A percentile compares a stretch with the other conserved stretches of the same genome.
Conservation (phyloP, 2,797 vertebrate genomes). For the Ctenochaetus hawaiiensis region DNA sequence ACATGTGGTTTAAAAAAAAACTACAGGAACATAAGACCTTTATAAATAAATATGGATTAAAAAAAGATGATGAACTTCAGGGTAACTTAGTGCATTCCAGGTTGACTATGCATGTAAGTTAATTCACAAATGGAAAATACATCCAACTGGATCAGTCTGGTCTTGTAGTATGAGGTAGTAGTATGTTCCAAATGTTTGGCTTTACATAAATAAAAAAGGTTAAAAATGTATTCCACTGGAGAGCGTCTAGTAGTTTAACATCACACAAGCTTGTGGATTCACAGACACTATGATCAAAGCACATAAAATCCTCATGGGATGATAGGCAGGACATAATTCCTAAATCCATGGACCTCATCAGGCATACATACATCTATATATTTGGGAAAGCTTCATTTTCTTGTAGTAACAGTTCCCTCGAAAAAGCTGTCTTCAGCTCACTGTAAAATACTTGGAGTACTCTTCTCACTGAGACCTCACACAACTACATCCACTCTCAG, state of each 20-base stretch:
- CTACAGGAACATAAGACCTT: constrained; percentile 54
- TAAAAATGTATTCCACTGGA: constrained; percentile 74
- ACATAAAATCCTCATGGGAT: constrained; percentile 73
- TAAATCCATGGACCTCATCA: constrained; percentile 56
- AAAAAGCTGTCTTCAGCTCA: constrained; percentile 58
- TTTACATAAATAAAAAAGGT: constrained; percentile 10
- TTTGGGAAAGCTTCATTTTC: constrained; percentile 36
- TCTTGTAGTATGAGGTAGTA: constrained; percentile 32
- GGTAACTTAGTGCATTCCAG: constrained; percentile 58
- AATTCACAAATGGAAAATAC: constrained; percentile 63
- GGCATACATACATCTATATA: background rate
- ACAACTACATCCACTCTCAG: constrained; percentile 81
- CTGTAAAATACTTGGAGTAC: constrained; percentile 22
- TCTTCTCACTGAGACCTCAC: constrained; percentile 60
- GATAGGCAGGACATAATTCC: constrained; percentile 71
- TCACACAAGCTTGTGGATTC: constrained; percentile 32
- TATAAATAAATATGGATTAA: constrained; percentile 55
- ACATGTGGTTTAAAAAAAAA: constrained; percentile 51
- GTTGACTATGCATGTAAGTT: constrained; percentile 38
- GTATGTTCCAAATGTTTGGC: constrained; percentile 51
- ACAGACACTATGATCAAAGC: constrained; percentile 40
- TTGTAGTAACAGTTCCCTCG: constrained; percentile 30
- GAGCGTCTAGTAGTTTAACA: constrained; percentile 44
- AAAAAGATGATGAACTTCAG: constrained; percentile 58
- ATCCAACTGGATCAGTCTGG: constrained; percentile 68